Evolutionary conservation across 2,888 invertebrate species (phyloP), one percentile per base, ranked within the genome.

Genomic region (Drosophila merina): DNA sequence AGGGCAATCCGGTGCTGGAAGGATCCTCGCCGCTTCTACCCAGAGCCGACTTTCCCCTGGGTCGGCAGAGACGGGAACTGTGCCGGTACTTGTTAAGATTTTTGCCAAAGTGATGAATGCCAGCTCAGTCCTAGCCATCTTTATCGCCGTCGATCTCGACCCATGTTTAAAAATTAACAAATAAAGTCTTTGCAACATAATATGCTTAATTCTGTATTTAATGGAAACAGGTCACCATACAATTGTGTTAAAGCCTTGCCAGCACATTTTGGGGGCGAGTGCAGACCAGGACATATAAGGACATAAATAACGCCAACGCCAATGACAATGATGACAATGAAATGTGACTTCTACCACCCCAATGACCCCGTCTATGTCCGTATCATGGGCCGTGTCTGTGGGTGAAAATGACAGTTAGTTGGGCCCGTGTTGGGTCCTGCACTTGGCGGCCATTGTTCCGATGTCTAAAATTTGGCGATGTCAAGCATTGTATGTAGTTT

Each of bases 301-400:
- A 58, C 60, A 67, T 69, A 72, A 76, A 79, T 77, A 72, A 76
- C 63, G 57, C 47, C 57, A 54, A 52, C 75, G 63, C 60, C 76
- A 77, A 68, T 73, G 75, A 79, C 79, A 71, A 71, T 71, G 70
- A 69, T 49, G 70, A 57, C 70, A 77, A 79, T 74, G 74, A 71
- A 78, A 73, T 75, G 75, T 62, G 75, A 74, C 44, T 9, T 20
- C 20, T 2, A 6, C 12, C 25, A n/a, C 45, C 40, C 9, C 33
- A 7, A 10, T 14, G 28, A 5, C 40, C 14, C 42, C 25, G 44
- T 40, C 45, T 56, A 30, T 58, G 60, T 28, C 28, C 28, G 47
- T 28, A 40, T 40, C 45, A 52, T 30, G 54, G 60, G 44, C 40
- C 12, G 47, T 25, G 44, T 40, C 45, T 56, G 33, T 58, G 60